Evolutionary conservation across 1,140 invertebrate species (phyloP), one percentile per base, ranked within the genome.

Genomic region (Danaus plexippus): DNA sequence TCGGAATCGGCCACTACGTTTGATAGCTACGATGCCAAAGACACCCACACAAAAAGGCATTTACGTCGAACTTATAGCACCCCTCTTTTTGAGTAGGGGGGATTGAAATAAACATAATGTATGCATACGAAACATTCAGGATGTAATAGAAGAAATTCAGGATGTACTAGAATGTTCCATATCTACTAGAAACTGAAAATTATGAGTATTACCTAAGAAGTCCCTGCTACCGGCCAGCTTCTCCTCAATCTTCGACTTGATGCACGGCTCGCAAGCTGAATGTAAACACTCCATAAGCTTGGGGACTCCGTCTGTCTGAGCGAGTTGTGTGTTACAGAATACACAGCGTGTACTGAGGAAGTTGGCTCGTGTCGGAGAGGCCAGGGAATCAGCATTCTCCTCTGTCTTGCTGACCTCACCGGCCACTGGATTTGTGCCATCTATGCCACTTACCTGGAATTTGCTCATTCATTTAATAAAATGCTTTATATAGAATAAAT

Each of bases 251-350:
- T 94, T 94, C 47, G 90, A 89, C 61, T 88, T 90, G 57, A 96
- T 84, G 86, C 95, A 97, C 54, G 89, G 87, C 40, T 90, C 88
- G 77, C 95, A 97, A 46, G 92, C 91, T 41, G 94, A 93, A 80
- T 97, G 95, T 52, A 97, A 89, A 79, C 95, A 97, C 76, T 95
- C 94, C 55, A 97, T 85, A 22, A 96, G 88, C 82, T 95, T 95
- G 1, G 94, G 94, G 18, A 77, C 82, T 62, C 83, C 85, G 6
- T 79, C 76, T 6, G 68, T 57, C 42, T 67, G 71, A 49, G 77
- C 62, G 15, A 87, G 74, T 52, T 62, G 13, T 0, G 62, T 51
- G 43, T 69, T 59, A 64, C 83, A 85, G 50, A 81, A 73, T 56
- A 77, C 79, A 64, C 80, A 88, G 54, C 78, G 75, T 18, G 69